phyloP scores from a whole-genome alignment of 2,888 invertebrate genomes.

The Brachylomia viminalis region DNA sequence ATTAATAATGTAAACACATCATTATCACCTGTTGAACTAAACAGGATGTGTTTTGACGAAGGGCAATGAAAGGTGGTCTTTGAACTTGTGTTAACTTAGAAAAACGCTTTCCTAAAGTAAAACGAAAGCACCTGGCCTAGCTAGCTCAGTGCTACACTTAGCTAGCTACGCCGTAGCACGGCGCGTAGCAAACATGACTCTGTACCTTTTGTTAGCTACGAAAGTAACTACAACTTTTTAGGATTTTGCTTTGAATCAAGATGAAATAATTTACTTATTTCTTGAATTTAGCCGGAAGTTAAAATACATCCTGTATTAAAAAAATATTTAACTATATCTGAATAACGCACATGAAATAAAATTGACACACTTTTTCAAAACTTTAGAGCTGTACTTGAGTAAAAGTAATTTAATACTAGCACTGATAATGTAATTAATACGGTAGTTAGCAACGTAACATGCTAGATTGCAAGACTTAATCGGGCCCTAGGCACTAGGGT shows the following conservation, averaged over 20 bases:
- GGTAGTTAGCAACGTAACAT: conserved; percentile 53
- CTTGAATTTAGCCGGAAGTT: background rate
- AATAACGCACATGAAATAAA: conserved; percentile 36
- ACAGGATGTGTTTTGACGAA: conserved; percentile 17
- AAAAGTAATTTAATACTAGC: conserved; percentile 39
- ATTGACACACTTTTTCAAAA: conserved; percentile 8
- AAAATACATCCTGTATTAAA: conserved; percentile 17
- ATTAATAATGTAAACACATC: background rate
- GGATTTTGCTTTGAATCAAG: background rate
- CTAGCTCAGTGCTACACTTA: no score
- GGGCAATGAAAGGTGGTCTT: background rate
- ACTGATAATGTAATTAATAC: conserved; percentile 27
- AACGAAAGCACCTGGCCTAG: background rate
- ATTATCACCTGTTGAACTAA: background rate
- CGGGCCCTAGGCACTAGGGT: conserved; percentile 41
- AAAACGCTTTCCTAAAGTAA: background rate
- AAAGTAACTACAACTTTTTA: background rate
- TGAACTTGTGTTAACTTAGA: background rate
- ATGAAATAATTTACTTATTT: background rate
- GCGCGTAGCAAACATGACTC: background rate
- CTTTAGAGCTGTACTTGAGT: background rate
- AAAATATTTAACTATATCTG: conserved; percentile 12
- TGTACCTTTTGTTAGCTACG: background rate
- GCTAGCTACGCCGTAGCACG: no score
- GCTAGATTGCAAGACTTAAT: conserved; percentile 56